Evolutionary conservation across 2,113 vertebrate genomes (phyloP), one percentile per base, ranked within the genome.

Genomic region (Atherinomorus stipes): DNA sequence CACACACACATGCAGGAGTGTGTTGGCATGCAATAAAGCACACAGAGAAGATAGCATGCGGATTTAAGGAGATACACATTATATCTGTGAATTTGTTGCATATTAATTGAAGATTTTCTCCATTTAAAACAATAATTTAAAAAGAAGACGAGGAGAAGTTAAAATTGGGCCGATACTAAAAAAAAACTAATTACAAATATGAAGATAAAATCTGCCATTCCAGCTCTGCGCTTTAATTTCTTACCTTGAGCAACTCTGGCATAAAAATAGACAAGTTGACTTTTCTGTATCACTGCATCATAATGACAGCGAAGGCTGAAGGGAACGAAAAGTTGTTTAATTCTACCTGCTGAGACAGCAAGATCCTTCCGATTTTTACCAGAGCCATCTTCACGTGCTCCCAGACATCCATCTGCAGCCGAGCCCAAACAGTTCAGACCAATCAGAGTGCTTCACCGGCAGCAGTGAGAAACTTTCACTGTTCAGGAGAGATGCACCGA

Each of bases 41-140:
- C 26, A 54, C 50, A 0, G 16, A 59, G 15, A 44, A 42, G 47
- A 10, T 10, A 18, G 16, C 15, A 9, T 11, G 37, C 11, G 16
- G 21, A 37, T 4, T 13, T 8, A 34, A 10, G 2, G 8, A 50
- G n/a, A 4, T 22, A 37, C 38, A 52, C 16, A 13, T 6, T 8
- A 38, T 49, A 59, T 0, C 16, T 53, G 42, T 50, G 10, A 65
- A 60, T 26, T 37, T 19, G 11, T 23, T 9, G n/a, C 25, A 60
- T 34, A 28, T 25, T 69, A 67, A 71, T 74, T 3, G 31, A 34
- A 49, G 51, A 38, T 34, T 47, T 19, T 22, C 8, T 22, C 15
- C 7, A 44, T 18, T 50, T 22, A 38, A n/a, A 26, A 37, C 38
- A 12, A 4, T 11, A 16, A 49, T 25, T 21, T 6, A 25, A 16